Evolutionary conservation across 2,888 invertebrate genomes (phyloP).

Genomic region (Trypoxylon attenuatum): DNA sequence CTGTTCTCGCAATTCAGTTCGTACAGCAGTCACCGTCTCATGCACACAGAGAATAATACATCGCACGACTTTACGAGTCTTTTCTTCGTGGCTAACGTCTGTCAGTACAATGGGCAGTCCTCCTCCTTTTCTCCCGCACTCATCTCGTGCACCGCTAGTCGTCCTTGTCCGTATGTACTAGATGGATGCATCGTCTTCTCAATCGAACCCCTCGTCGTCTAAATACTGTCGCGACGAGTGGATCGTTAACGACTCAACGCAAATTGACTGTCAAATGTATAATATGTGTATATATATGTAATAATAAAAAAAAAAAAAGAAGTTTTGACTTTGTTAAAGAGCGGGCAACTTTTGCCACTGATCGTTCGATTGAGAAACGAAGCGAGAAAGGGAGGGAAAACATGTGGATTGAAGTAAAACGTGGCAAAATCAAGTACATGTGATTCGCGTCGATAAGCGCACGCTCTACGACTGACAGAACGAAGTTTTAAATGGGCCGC

Average conservation of each 20-base stretch:
- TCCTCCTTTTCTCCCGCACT: slow-evolving; percentile 24
- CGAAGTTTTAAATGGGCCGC: slow-evolving; percentile 58
- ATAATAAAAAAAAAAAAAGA: too few relatives aligned
- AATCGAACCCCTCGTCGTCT: slow-evolving; percentile 25
- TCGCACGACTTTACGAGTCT: slow-evolving; percentile 45
- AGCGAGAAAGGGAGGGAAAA: slow-evolving; percentile 23
- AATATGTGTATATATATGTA: too few relatives aligned
- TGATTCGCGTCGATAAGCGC: slow-evolving; percentile 23
- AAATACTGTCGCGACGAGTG: too few relatives aligned
- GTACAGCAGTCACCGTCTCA: slow-evolving; percentile 30
- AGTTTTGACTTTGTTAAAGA: too few relatives aligned
- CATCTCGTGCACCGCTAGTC: slow-evolving; percentile 40
- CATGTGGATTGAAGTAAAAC: slow-evolving; percentile 24
- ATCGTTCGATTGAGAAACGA: slow-evolving; percentile 31
- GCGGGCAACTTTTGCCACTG: too few relatives aligned
- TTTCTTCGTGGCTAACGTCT: slow-evolving; percentile 41
- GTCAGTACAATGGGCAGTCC: slow-evolving; percentile 35
- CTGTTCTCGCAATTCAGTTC: slow-evolving; percentile 33
- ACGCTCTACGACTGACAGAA: slow-evolving; percentile 56
- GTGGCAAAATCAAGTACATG: slow-evolving; percentile 27
- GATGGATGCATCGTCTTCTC: slow-evolving; percentile 16
- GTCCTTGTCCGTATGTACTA: slow-evolving; percentile 43
- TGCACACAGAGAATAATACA: slow-evolving; percentile 39
- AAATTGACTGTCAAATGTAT: too few relatives aligned
- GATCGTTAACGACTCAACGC: background rate